Evolutionary conservation across 2,888 invertebrate species (phyloP).

Genomic region (Phaonia tiefii): DNA sequence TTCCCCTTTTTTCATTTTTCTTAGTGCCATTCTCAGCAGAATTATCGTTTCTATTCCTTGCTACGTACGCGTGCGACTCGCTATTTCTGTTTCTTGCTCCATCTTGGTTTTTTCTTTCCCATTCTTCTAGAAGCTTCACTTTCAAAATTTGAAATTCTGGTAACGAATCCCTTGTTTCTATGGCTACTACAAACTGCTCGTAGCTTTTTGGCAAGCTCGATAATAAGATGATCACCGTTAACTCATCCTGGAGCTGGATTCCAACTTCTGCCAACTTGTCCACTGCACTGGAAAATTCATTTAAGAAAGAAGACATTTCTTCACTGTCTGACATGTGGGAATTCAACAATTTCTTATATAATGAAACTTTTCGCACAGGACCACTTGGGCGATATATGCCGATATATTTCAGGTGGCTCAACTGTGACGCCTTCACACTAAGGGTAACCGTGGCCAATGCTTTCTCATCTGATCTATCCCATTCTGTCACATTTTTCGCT

Average conservation of each 20-base stretch:
- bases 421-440: slow-evolving; percentile 18
- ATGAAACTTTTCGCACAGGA: slow-evolving; percentile 40
- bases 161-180: too few relatives aligned
- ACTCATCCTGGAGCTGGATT: slow-evolving; percentile 45
- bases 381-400: slow-evolving; percentile 19
- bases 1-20: not conserved
- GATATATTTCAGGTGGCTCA: slow-evolving; percentile 17
- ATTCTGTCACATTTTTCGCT: not conserved
- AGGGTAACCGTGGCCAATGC: slow-evolving; percentile 28
- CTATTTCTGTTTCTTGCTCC: slow-evolving; percentile 16
- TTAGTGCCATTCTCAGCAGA: slow-evolving; percentile 4
- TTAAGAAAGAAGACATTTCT: not conserved
- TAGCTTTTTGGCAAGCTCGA: slow-evolving; percentile 57
- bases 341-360: slow-evolving; percentile 11
- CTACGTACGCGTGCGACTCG: slow-evolving; percentile 37
- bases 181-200: slow-evolving; percentile 55
- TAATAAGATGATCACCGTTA: slow-evolving; percentile 47
- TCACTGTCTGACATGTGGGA: slow-evolving; percentile 24
- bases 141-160: slow-evolving; percentile 47
- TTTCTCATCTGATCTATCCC: too few relatives aligned
- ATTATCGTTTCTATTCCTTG: slow-evolving; percentile 6
- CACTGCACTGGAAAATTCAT: not conserved
- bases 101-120: slow-evolving; percentile 17
- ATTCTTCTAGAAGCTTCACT: slow-evolving; percentile 55
- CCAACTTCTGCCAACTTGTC: slow-evolving; percentile 42